These are phyloP conservation scores for Zaprionus ghesquierei DNA, from an alignment of 1,140 invertebrate genomes.

Conservation along the genomic window DNA sequence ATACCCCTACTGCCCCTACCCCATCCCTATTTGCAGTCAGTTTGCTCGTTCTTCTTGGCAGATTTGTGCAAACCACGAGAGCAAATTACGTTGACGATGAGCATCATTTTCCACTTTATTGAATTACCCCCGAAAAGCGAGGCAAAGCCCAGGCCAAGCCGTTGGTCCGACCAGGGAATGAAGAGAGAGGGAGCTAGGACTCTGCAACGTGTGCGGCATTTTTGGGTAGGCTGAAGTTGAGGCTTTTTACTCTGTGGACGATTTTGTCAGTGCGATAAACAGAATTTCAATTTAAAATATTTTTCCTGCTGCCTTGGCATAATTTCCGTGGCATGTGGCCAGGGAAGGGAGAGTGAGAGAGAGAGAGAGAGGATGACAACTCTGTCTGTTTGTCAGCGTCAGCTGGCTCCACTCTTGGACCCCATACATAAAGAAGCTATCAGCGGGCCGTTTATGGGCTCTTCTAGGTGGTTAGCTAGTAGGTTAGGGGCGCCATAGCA, in stretches of 20 bases:
- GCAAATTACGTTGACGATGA: slow-evolving; percentile 75
- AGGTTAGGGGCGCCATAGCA: background rate
- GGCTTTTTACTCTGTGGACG: slow-evolving; percentile 24
- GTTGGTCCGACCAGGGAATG: background rate
- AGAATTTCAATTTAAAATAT: slow-evolving; percentile 81
- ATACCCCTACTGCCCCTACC: background rate
- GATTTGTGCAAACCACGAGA: slow-evolving; percentile 75
- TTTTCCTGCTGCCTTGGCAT: slow-evolving; percentile 55
- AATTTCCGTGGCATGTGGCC: slow-evolving; percentile 21
- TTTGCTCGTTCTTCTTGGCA: slow-evolving; percentile 40
- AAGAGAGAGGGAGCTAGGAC: background rate
- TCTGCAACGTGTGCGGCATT: background rate
- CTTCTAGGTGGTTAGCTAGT: slow-evolving; percentile 21
- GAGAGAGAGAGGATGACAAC: background rate
- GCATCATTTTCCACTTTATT: slow-evolving; percentile 81
- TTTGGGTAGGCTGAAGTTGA: background rate
- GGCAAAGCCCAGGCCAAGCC: slow-evolving; percentile 10
- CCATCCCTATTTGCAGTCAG: slow-evolving; percentile 22
- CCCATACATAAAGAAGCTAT: slow-evolving; percentile 72
- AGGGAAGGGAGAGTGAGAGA: background rate
- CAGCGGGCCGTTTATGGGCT: slow-evolving; percentile 66
- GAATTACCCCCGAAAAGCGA: slow-evolving; percentile 62
- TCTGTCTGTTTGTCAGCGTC: slow-evolving; percentile 18
- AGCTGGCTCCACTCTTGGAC: slow-evolving; percentile 46
- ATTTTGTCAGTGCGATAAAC: slow-evolving; percentile 72